Evolutionary conservation across 2,888 invertebrate genomes (phyloP).

Genomic region (Amphipyra berbera): DNA sequence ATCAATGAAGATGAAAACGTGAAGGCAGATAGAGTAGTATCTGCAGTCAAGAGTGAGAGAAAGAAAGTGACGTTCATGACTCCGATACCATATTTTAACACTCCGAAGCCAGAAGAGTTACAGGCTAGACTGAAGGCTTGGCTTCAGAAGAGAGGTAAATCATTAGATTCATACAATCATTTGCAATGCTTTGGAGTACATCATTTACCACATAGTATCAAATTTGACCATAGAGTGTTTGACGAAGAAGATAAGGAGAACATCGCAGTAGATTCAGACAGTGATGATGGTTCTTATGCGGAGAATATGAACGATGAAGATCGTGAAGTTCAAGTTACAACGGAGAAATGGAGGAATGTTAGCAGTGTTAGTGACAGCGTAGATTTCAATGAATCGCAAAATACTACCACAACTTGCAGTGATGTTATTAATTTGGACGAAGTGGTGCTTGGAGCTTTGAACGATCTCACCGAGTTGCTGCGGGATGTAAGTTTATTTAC

Average conservation of each 20-base stretch:
- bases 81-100: constrained; percentile 75
- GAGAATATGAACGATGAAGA: constrained; percentile 75
- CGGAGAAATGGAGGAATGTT: constrained; percentile 75
- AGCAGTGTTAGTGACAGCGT: constrained; percentile 74
- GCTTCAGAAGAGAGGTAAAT: constrained; percentile 87
- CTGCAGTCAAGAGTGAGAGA: constrained; percentile 82
- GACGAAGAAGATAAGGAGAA: constrained; percentile 89
- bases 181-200: constrained; percentile 88
- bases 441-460: constrained; percentile 83
- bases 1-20: constrained; percentile 75
- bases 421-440: constrained; percentile 68
- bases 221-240: constrained; percentile 56
- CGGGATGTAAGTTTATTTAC: constrained; percentile 78
- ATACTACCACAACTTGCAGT: constrained; percentile 69
- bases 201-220: constrained; percentile 61
- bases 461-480: constrained; percentile 86
- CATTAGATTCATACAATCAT: constrained; percentile 84
- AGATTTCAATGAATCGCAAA: constrained; percentile 73
- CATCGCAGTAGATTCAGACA: constrained; percentile 79
- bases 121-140: constrained; percentile 83
- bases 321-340: constrained; percentile 55
- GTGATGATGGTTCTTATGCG: constrained; percentile 79
- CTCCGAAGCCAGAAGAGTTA: constrained; percentile 81
- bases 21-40: constrained; percentile 71
- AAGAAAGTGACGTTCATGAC: constrained; percentile 83